A percentile compares a stretch with the other conserved stretches of the same genome.
These are phyloP conservation scores for Phragmatobia fuliginosa DNA, from an alignment of 2,888 invertebrate species.

Conservation along the genomic window DNA sequence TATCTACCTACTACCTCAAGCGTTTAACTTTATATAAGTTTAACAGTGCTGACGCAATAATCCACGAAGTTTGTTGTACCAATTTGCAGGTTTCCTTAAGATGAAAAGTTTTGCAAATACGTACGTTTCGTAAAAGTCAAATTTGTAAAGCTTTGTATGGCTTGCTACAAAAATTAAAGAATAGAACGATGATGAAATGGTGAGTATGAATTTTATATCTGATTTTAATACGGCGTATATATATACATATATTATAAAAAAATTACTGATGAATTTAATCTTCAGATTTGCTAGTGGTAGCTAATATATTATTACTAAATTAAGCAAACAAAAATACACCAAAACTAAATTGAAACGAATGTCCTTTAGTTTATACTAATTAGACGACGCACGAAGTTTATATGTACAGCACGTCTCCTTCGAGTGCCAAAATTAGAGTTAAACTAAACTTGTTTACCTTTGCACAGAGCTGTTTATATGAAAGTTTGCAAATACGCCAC, in stretches of 20 bases:
- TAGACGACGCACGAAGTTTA: constrained; percentile 72
- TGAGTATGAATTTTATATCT: too few relatives aligned
- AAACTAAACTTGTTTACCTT: constrained; percentile 81
- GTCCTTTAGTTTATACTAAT: constrained; percentile 76
- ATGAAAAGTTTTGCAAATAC: neutral
- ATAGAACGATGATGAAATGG: too few relatives aligned
- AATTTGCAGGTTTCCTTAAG: neutral
- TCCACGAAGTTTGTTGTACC: neutral
- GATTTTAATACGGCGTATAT: too few relatives aligned
- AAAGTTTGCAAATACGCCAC: constrained; percentile 75
- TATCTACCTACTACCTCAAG: neutral
- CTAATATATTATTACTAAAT: constrained; percentile 46
- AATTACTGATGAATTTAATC: too few relatives aligned
- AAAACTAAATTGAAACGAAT: constrained; percentile 79
- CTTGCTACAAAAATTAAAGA: too few relatives aligned
- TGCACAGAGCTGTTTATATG: constrained; percentile 73
- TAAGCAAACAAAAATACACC: constrained; percentile 51
- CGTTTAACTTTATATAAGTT: neutral
- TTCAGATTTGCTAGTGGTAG: constrained; percentile 32
- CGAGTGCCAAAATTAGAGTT: constrained; percentile 80
- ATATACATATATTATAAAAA: too few relatives aligned
- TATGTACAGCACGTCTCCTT: constrained; percentile 69
- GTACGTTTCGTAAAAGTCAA: neutral
- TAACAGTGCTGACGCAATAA: neutral
- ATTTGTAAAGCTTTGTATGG: neutral